Percentiles rank a stretch among this genome's conserved stretches.
These are phyloP conservation scores for Pangasianodon gigas DNA, from an alignment of 2,113 vertebrate genomes.

Conservation along the genomic window DNA sequence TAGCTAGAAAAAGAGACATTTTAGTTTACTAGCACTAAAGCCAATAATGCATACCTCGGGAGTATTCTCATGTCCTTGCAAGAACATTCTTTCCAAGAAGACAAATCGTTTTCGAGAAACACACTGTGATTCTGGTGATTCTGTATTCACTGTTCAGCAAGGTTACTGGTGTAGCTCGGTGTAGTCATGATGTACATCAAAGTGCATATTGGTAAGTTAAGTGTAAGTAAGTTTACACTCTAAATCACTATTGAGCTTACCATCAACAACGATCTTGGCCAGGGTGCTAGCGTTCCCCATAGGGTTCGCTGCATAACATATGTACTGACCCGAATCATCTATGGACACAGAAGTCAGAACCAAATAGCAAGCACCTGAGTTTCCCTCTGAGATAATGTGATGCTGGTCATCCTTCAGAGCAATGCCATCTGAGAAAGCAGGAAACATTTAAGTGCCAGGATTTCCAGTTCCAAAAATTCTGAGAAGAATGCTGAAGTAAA, in stretches of 20 bases:
- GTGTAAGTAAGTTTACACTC: not conserved
- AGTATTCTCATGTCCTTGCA: not conserved
- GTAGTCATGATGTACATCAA: not conserved
- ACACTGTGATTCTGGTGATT: not conserved
- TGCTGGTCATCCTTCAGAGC: conserved; percentile 86
- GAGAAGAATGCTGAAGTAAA: too few relatives aligned
- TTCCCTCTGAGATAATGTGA: conserved; percentile 88
- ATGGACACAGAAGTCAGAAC: conserved; percentile 85
- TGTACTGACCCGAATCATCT: conserved; percentile 88
- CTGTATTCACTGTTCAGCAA: not conserved
- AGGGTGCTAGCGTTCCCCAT: conserved; percentile 86
- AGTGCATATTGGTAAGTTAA: not conserved
- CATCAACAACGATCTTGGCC: conserved; percentile 88
- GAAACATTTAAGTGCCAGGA: not conserved
- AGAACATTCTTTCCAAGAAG: not conserved
- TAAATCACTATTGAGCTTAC: conserved; percentile 65
- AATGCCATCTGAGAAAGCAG: conserved; percentile 79
- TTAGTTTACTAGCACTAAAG: not conserved
- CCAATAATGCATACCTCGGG: not conserved
- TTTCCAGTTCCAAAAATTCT: not conserved
- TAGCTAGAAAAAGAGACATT: not conserved
- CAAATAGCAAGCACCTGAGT: conserved; percentile 82
- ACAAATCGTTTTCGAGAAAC: not conserved
- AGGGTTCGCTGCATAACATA: conserved; percentile 85
- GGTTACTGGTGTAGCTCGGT: not conserved